Evolutionary conservation across 2,113 vertebrate genomes (phyloP).

Genomic region (Psephotus haematonotus): DNA sequence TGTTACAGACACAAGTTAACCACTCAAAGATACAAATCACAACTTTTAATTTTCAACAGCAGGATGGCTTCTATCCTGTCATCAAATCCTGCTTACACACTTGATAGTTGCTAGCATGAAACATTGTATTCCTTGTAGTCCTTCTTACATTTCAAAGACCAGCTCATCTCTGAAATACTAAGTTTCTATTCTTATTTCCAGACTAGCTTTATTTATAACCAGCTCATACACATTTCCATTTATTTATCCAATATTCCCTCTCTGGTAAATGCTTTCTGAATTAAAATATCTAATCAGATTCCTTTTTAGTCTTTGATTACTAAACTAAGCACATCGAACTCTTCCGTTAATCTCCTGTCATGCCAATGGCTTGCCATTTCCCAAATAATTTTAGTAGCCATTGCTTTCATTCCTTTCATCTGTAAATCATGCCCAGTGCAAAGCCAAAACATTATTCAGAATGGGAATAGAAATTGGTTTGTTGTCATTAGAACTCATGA

Average conservation of each 20-base stretch:
- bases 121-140: background rate
- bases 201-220: background rate
- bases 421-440: background rate
- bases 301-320: background rate
- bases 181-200: background rate
- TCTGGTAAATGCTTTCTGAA: background rate
- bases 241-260: background rate
- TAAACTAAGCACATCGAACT: background rate
- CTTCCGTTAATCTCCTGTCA: background rate
- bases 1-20: slow-evolving; percentile 13
- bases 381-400: background rate
- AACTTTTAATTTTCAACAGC: background rate
- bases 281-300: background rate
- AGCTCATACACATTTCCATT: background rate
- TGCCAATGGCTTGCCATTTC: background rate
- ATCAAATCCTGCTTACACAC: background rate
- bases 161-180: background rate
- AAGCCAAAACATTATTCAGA: background rate
- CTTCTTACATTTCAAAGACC: background rate
- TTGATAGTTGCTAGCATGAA: background rate
- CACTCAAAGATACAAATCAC: slow-evolving; percentile 9
- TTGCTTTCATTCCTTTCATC: background rate
- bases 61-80: background rate
- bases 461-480: background rate
- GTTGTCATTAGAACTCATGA: background rate